A percentile compares a stretch with the other conserved stretches of the same genome.
Conservation (phyloP, 1,140 invertebrate genomes). For the Drosophila baimaii region DNA sequence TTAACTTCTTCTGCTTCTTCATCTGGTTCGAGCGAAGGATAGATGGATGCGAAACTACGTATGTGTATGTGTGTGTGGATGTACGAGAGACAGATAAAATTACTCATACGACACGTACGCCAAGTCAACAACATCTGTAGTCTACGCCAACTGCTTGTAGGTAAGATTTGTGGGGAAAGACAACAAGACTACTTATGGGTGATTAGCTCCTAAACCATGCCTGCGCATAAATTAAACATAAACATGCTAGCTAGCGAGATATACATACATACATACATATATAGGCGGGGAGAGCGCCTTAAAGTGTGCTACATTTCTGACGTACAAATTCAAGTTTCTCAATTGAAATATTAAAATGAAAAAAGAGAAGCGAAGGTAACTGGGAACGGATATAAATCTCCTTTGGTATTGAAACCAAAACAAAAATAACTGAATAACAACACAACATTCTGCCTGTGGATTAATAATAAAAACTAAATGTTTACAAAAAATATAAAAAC, state of each 20-base stretch:
- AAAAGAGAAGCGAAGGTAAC: not conserved
- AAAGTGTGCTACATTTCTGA: not conserved
- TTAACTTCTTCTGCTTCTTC: not conserved
- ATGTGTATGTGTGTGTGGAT: not conserved
- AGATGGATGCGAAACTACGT: constrained; percentile 9
- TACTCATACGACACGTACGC: constrained; percentile 34
- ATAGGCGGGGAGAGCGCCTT: not conserved
- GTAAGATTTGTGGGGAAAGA: constrained; percentile 35
- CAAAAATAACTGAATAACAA: too few relatives aligned
- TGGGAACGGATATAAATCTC: constrained; percentile 4
- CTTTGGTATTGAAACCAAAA: not conserved
- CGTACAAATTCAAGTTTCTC: not conserved
- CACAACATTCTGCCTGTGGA: constrained; percentile 12
- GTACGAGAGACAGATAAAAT: constrained; percentile 13
- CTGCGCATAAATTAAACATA: constrained; percentile 40
- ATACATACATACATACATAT: not conserved
- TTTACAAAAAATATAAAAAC: constrained; percentile 6
- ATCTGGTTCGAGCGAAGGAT: not conserved
- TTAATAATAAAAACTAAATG: constrained; percentile 40
- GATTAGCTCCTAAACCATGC: constrained; percentile 42
- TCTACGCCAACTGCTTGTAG: constrained; percentile 29
- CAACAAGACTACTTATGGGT: constrained; percentile 39
- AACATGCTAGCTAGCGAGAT: constrained; percentile 27
- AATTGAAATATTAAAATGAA: not conserved
- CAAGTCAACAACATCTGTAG: constrained; percentile 30